Evolutionary conservation across 2,113 vertebrate species (phyloP), one percentile per base, ranked within the genome.

Genomic region (Nipponia nippon): DNA sequence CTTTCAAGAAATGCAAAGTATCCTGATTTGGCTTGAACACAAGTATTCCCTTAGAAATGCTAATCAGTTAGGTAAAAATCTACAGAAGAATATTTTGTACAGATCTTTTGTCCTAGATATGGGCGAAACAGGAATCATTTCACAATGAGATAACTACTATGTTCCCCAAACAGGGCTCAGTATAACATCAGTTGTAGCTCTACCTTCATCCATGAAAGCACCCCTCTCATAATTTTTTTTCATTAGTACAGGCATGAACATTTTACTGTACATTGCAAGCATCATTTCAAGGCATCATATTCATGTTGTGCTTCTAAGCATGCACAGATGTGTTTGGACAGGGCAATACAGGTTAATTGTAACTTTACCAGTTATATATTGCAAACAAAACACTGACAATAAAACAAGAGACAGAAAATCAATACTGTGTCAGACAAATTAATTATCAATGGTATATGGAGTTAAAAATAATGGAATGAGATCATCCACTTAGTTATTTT

Each of bases 351-450:
- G 89, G 96, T 97, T 97, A 97, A 97, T 81, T 89, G 92, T 90
- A 97, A 93, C 56, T 95, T 94, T 95, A 95, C 59, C 72, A 89
- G 93, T 91, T 97, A 91, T 91, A 89, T 88, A 95, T 77, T 96
- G 85, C 94, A 96, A 97, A 97, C 87, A 97, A 97, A 97, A 97
- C 72, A 92, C 72, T 93, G 92, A 95, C 96, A 97, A 96, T 97
- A 97, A 97, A 98, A 96, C 72, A 93, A 84, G 93, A 96, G 97
- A 97, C 95, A 97, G 96, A 87, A 97, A 97, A 97, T 98, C 97
- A 97, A 97, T 98, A 91, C 36, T n/a, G 83, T 98, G 97, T 97
- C 96, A 97, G 96, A 97, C 96, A 98, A 98, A 98, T 98, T 98
- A 98, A 98, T 98, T 98, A 98, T 97, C 98, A 97, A 89, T 97